A percentile compares a stretch with the other conserved stretches of the same genome.
These are phyloP conservation scores for Ophion ellenae DNA, from an alignment of 2,888 invertebrate genomes.

Conservation along the genomic window DNA sequence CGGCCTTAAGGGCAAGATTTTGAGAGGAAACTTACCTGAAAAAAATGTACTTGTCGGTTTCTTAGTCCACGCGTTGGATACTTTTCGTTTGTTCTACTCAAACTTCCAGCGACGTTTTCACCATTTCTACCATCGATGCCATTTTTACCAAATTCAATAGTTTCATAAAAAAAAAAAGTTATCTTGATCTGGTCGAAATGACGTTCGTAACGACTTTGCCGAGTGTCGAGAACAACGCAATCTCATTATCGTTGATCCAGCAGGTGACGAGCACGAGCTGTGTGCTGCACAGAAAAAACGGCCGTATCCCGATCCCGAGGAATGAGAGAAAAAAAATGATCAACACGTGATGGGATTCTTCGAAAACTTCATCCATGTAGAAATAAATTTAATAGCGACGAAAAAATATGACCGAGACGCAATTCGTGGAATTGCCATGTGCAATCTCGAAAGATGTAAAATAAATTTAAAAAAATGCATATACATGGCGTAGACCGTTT, in stretches of 20 bases:
- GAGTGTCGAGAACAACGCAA: neutral
- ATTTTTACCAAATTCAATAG: neutral
- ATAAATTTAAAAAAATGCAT: slow-evolving; percentile 26
- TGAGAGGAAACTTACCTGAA: too few relatives aligned
- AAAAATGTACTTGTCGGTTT: too few relatives aligned
- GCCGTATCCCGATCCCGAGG: neutral
- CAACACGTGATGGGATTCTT: slow-evolving; percentile 17
- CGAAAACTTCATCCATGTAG: slow-evolving; percentile 11
- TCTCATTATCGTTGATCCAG: too few relatives aligned
- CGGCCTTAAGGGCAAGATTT: neutral
- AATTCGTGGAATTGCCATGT: slow-evolving; percentile 46
- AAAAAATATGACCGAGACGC: slow-evolving; percentile 39
- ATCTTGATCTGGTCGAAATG: neutral
- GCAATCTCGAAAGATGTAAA: slow-evolving; percentile 10
- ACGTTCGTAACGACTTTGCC: neutral
- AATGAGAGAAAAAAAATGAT: neutral
- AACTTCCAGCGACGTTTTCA: neutral
- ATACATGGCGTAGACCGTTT: slow-evolving; percentile 5
- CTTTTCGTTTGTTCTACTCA: too few relatives aligned
- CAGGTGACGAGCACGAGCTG: neutral
- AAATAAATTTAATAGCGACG: neutral
- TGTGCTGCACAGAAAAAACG: neutral
- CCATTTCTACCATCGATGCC: neutral
- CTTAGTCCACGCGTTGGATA: too few relatives aligned
- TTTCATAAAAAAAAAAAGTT: neutral